These are phyloP conservation scores for Eubucco bourcierii DNA, from an alignment of 2,113 vertebrate genomes.

Conservation along the genomic window DNA sequence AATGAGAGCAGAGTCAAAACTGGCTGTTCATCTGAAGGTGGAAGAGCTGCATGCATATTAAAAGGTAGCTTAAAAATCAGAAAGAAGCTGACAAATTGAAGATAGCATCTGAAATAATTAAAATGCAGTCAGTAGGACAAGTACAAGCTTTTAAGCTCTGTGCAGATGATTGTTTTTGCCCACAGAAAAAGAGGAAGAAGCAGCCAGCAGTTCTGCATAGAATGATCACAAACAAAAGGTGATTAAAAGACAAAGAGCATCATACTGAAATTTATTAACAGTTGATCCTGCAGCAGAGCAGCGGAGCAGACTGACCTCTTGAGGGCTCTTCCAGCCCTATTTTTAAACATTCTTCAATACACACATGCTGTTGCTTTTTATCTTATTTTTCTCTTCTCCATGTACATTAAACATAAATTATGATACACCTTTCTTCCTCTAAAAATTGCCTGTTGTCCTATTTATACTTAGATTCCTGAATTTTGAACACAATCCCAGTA, in stretches of 20 bases:
- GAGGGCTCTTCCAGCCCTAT: slow-evolving; percentile 31
- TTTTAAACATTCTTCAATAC: not conserved
- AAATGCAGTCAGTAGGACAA: not conserved
- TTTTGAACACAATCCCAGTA: not conserved
- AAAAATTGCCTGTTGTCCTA: not conserved
- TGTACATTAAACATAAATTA: not conserved
- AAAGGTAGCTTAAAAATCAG: not conserved
- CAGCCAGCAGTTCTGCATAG: not conserved
- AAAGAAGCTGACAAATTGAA: not conserved
- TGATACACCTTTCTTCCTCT: not conserved
- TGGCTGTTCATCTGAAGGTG: not conserved
- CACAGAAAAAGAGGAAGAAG: not conserved
- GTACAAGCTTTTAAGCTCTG: not conserved
- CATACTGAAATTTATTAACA: slow-evolving; percentile 8
- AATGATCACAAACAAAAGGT: slow-evolving; percentile 26
- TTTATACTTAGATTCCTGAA: not conserved
- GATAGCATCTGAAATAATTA: not conserved
- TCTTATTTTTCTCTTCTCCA: not conserved
- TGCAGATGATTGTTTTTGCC: not conserved
- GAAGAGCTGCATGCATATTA: not conserved
- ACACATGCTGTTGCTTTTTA: not conserved
- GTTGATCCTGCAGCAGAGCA: not conserved
- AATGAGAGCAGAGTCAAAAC: not conserved
- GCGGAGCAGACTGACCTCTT: slow-evolving; percentile 54
- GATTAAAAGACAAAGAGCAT: slow-evolving; percentile 41